Base-by-base conservation (phyloP, 2,888 invertebrate genomes). In the Cerceris rybyensis region DNA sequence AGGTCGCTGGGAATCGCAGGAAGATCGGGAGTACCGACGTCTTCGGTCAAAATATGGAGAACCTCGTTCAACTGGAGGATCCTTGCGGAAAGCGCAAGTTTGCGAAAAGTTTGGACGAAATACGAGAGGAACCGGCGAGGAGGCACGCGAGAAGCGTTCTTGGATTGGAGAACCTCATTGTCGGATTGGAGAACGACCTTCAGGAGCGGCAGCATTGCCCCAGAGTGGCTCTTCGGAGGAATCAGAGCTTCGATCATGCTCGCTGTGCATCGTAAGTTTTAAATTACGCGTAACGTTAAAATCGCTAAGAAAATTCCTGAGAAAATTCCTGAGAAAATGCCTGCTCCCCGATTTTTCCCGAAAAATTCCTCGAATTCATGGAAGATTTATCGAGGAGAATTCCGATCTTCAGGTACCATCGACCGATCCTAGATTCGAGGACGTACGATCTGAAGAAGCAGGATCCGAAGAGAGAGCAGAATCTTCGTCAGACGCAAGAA, bases 21-120 rank as follows among this genome's bases (percentile, higher is more conserved):
- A 90, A 88, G 58, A 88, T 89, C 66, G 89, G 90, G 5, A 91
- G 89, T 65, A 92, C 92, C 7, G 93, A 93, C 64, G 90, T 90
- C 2, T 92, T 92, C 61, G 92, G 90, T 0, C 90, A 92, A 69
- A 92, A 91, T 17, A 87, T 91, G 84, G 91, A 91, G 65, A 92
- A 92, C 68, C 75, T 91, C 46, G 89, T 92, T 50, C 91, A 92
- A 61, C 78, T 91, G 28, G 91, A 92, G 7, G 93, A 93, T 49
- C 92, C 88, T 43, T 83, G 78, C 9, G 63, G 58, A 17, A 88
- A 87, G 16, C 78, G 88, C 14, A 86, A 91, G 78, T 88, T 91
- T 76, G 73, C 92, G 73, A 88, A 87, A 70, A 91, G 90, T 61
- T 70, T 91, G 42, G 90, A 90, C 67, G 91, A 91, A 78, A 91